Conservation (phyloP, 2,113 vertebrate species). For the Rhadina sibilatrix region DNA sequence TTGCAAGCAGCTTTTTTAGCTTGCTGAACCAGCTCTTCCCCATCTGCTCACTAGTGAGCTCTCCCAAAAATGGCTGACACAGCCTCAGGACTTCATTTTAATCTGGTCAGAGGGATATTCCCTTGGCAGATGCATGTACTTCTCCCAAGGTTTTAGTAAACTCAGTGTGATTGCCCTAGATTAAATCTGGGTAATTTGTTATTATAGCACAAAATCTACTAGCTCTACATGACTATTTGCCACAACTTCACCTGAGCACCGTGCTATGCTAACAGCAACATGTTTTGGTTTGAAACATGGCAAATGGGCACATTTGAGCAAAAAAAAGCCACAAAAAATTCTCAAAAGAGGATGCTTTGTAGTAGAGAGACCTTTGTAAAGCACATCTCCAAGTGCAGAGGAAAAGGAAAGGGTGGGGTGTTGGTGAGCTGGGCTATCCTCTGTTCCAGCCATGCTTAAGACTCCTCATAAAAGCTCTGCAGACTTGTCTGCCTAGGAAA, state of each 20-base stretch:
- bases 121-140: not conserved
- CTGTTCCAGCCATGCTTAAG: not conserved
- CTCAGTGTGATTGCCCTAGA: not conserved
- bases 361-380: not conserved
- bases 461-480: not conserved
- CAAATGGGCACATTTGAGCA: not conserved
- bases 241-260: not conserved
- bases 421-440: not conserved
- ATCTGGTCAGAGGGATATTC: not conserved
- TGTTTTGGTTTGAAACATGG: not conserved
- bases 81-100: not conserved
- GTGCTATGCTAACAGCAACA: not conserved
- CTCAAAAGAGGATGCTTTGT: not conserved
- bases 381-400: not conserved
- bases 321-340: not conserved
- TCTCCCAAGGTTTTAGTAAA: not conserved
- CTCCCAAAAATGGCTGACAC: not conserved
- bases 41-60: not conserved
- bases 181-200: not conserved
- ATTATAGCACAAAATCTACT: not conserved
- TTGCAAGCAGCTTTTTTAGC: not conserved
- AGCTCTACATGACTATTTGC: fast-evolving
- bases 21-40: not conserved
- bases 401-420: not conserved
- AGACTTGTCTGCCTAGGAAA: not conserved